Conservation (phyloP, 2,113 vertebrate species). For the Anthoscopus minutus region DNA sequence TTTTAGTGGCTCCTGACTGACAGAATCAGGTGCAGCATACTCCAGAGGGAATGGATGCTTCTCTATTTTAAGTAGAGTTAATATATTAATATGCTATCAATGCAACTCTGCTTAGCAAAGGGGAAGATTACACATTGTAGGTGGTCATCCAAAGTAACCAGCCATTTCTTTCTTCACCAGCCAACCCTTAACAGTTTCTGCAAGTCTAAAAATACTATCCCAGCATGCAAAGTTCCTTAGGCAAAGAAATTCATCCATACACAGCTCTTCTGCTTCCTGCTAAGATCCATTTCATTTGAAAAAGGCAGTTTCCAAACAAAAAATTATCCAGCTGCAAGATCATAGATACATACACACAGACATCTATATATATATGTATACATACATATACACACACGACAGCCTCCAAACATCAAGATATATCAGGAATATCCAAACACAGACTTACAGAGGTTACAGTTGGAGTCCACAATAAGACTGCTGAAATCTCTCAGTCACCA, state of each 20-base stretch:
- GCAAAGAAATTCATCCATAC: neutral
- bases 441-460: neutral
- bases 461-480: neutral
- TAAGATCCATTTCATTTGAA: neutral
- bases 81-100: conserved; percentile 1
- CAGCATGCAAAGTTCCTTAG: neutral
- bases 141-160: neutral
- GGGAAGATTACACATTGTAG: neutral
- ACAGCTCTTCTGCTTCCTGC: neutral
- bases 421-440: neutral
- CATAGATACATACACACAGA: neutral
- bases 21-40: conserved; percentile 46
- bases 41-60: neutral
- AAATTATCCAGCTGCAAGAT: neutral
- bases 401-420: neutral
- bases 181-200: neutral
- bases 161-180: neutral
- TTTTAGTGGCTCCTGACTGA: conserved; percentile 37
- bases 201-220: neutral
- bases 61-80: conserved; percentile 43
- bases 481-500: neutral
- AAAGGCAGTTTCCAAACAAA: neutral
- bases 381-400: neutral
- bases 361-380: neutral
- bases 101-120: neutral